Evolutionary conservation across 1,140 invertebrate genomes (phyloP), one percentile per base, ranked within the genome.

Genomic region (Anastrepha obliqua): DNA sequence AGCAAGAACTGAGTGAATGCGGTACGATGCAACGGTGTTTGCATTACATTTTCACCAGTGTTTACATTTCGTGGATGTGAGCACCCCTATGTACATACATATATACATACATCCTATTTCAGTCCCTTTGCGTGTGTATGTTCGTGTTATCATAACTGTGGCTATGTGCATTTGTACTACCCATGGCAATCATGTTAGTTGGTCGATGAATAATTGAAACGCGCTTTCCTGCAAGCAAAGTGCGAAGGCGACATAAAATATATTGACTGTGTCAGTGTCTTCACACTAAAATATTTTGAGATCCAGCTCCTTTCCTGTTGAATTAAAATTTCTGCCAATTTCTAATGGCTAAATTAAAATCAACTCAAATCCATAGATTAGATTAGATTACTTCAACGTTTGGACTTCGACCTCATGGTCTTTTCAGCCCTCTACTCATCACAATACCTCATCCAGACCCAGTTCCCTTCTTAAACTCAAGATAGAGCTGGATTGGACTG

Each of bases 161-260:
- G 7, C 4, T 42, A 15, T 44, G 29, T 39, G 42, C 65, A 42
- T 20, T 4, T 70, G 11, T 62, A 13, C 2, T 15, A 17, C 15
- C 44, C 39, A 74, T 13, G 13, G 67, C 42, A 74, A 74, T 74
- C 44, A 74, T 44, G 67, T 42, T 44, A 74, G 67, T 44, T 74
- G 67, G 15, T 67, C 39, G 67, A 17, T 81, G 74, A n/a, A 47
- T 81, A 51, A 81, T 81, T 81, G 74, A 81, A 81, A 81, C 47
- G 55, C 44, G 11, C 44, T 39, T 4, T 6, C 9, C 2, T 4
- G 67, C n/a, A 47, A 39, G 15, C 42, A 6, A 55, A 55, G 67
- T 74, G 67, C 13, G 67, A 17, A 44, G 42, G 42, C 39, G 67
- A 44, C 42, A 44, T 7, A 11, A 67, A 7, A 58, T 62, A n/a